Percentiles rank a stretch among this genome's conserved stretches.
Evolutionary conservation across 2,113 vertebrate genomes (phyloP).

Genomic region (Syrmaticus mikado): DNA sequence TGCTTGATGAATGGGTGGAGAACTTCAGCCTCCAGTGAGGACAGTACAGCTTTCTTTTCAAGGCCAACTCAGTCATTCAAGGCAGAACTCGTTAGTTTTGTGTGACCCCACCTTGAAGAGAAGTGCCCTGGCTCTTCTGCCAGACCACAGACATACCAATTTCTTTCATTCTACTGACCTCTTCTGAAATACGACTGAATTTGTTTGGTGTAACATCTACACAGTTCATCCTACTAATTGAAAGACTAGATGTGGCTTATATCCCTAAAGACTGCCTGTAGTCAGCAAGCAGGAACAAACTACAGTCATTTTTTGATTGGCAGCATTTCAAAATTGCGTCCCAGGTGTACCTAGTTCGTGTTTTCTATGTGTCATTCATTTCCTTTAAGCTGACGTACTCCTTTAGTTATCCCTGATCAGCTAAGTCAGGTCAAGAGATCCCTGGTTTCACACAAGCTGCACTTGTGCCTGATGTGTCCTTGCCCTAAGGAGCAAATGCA

Average conservation of each 20-base stretch:
- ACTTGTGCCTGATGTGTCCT: neutral
- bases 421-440: slow-evolving; percentile 42
- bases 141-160: neutral
- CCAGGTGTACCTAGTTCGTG: slow-evolving; percentile 9
- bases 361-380: slow-evolving; percentile 17
- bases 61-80: neutral
- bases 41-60: neutral
- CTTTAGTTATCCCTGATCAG: slow-evolving; percentile 37
- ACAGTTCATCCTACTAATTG: slow-evolving; percentile 40
- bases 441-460: slow-evolving; percentile 10
- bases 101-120: neutral
- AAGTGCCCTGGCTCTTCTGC: neutral
- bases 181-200: slow-evolving; percentile 57
- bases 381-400: slow-evolving; percentile 51
- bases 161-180: slow-evolving; percentile 58
- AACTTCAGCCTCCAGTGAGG: neutral
- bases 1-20: neutral
- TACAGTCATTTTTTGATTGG: slow-evolving; percentile 24
- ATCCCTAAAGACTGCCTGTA: slow-evolving; percentile 11
- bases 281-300: slow-evolving; percentile 9
- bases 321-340: slow-evolving; percentile 22
- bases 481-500: neutral
- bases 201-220: neutral
- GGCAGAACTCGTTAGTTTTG: neutral
- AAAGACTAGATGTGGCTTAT: slow-evolving; percentile 45